phyloP scores from a whole-genome alignment of 2,888 invertebrate species.

The Cenopis cana region DNA sequence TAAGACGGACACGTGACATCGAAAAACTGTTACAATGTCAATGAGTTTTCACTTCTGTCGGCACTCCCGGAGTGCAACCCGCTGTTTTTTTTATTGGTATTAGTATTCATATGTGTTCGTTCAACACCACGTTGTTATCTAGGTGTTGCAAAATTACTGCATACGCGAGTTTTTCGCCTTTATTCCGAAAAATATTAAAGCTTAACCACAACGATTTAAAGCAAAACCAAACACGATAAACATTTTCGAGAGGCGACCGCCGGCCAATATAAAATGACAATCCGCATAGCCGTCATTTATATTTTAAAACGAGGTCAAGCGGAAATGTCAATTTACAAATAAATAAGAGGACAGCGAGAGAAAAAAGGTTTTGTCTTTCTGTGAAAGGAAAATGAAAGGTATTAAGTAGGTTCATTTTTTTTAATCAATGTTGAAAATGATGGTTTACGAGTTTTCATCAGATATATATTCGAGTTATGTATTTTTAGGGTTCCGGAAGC shows the following conservation, averaged over 20 bases:
- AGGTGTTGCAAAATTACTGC: constrained; percentile 6
- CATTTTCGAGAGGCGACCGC: constrained; percentile 5
- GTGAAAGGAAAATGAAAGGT: not conserved
- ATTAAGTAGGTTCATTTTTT: not conserved
- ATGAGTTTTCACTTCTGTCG: too few relatives aligned
- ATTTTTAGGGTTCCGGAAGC: too few relatives aligned
- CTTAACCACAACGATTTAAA: constrained; percentile 20
- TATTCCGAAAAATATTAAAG: constrained; percentile 25
- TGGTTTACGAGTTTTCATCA: too few relatives aligned
- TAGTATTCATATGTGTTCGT: not conserved
- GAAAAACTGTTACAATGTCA: too few relatives aligned
- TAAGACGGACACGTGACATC: too few relatives aligned
- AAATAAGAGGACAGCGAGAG: constrained; percentile 3
- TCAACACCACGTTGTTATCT: constrained; percentile 5
- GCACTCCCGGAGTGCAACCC: too few relatives aligned
- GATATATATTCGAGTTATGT: too few relatives aligned
- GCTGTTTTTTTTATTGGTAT: not conserved
- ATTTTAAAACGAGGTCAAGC: constrained; percentile 30
- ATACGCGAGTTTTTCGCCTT: constrained; percentile 4
- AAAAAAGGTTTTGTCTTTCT: not conserved
- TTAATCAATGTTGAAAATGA: too few relatives aligned
- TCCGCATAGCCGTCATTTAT: constrained; percentile 20
- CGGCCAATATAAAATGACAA: constrained; percentile 18
- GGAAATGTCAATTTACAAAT: constrained; percentile 31
- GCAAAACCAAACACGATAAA: constrained; percentile 20